phyloP scores from a whole-genome alignment of 1,140 invertebrate genomes.

The Bombus turneri region DNA sequence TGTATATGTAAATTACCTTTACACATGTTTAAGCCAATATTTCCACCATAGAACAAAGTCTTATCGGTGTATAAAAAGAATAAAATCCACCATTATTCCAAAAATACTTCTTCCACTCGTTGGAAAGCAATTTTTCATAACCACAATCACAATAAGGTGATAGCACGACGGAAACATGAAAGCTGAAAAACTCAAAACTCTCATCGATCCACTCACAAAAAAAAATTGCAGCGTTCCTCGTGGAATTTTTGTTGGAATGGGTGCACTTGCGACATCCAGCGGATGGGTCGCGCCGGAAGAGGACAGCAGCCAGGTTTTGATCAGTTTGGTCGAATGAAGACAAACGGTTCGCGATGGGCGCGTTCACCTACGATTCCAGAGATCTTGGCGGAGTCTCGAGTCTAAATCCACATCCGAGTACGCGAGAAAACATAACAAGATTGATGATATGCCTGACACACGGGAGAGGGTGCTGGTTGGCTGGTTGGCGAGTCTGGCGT shows the following conservation, averaged over 20 bases:
- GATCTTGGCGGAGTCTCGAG: conserved; percentile 73
- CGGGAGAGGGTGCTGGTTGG: conserved; percentile 69
- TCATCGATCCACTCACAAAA: not conserved
- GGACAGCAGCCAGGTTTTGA: conserved; percentile 55
- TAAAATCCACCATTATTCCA: not conserved
- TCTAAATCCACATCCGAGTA: conserved; percentile 82
- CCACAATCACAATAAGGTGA: not conserved
- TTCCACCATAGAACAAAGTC: too few species aligned
- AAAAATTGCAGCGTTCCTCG: too few species aligned
- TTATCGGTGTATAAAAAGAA: not conserved
- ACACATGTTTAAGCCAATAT: too few species aligned
- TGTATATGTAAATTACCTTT: too few species aligned
- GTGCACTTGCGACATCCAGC: conserved; percentile 34
- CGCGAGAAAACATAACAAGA: conserved; percentile 82
- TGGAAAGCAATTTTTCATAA: not conserved
- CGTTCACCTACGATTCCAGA: conserved; percentile 62
- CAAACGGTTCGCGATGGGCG: conserved; percentile 62
- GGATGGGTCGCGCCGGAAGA: conserved; percentile 35
- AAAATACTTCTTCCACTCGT: not conserved
- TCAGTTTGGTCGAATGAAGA: conserved; percentile 60
- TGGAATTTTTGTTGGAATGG: not conserved
- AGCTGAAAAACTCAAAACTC: not conserved
- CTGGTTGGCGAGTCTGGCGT: conserved; percentile 49
- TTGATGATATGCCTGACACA: conserved; percentile 82
- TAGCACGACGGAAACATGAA: not conserved